Evolutionary conservation across 1,140 invertebrate genomes (phyloP).

Genomic region (Drosophila sp.): DNA sequence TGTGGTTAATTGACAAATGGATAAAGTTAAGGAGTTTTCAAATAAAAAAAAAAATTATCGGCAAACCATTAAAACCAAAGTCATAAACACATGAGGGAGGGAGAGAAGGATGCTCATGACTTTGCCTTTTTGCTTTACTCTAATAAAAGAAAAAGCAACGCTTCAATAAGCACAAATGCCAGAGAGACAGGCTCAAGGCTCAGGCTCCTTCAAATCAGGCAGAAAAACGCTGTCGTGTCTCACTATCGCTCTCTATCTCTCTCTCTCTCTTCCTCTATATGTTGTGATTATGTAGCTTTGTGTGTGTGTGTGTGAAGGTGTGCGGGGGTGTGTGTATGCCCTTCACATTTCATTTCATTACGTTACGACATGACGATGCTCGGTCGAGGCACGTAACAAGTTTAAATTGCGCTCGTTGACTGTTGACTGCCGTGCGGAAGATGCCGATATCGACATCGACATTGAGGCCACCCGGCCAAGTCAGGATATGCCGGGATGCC

Average conservation of each 20-base stretch:
- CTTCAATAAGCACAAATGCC: constrained; percentile 60
- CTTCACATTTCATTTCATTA: constrained; percentile 76
- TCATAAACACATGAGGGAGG: constrained; percentile 12
- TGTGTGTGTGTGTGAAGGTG: constrained; percentile 4
- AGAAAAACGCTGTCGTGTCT: constrained; percentile 78
- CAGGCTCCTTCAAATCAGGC: constrained; percentile 71
- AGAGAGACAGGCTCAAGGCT: constrained; percentile 9
- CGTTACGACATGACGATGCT: constrained; percentile 65
- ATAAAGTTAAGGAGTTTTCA: constrained; percentile 40
- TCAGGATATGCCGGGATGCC: constrained; percentile 50
- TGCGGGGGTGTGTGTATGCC: constrained; percentile 36
- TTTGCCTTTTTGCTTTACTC: constrained; percentile 32
- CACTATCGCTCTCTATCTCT: constrained; percentile 44
- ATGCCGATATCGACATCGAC: constrained; percentile 49
- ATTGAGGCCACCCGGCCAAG: constrained; percentile 49
- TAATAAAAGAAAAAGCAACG: constrained; percentile 53
- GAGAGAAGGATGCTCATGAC: constrained; percentile 48
- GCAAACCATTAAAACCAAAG: constrained; percentile 16
- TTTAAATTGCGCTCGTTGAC: constrained; percentile 81
- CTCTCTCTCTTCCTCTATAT: neutral
- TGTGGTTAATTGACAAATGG: neutral
- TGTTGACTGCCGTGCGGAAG: constrained; percentile 79
- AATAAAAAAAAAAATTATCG: constrained; percentile 41
- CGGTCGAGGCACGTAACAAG: constrained; percentile 73
- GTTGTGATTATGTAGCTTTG: neutral